Conservation (phyloP, 2,888 invertebrate genomes). For the Leptinotarsa tumamoca region DNA sequence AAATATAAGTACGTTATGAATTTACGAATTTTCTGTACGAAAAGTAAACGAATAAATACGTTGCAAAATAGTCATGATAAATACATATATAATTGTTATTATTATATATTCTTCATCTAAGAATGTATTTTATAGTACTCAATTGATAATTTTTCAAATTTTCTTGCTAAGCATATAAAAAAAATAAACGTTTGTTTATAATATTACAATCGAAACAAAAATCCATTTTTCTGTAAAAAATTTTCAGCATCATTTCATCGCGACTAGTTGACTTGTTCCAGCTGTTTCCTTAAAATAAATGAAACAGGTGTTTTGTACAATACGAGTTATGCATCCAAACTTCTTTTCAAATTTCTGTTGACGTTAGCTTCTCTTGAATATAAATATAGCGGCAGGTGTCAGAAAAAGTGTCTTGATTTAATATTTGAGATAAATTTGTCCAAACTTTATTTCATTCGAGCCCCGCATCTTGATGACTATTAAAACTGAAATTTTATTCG, state of each 20-base stretch:
- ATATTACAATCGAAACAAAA: background rate
- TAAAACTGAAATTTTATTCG: too few species aligned
- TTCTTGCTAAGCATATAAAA: too few species aligned
- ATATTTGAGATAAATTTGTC: background rate
- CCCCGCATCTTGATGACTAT: background rate
- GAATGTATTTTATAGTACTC: too few species aligned
- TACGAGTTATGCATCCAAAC: constrained; percentile 4
- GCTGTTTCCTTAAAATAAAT: constrained; percentile 22
- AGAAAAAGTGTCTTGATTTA: background rate
- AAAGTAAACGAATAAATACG: too few species aligned
- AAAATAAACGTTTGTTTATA: too few species aligned
- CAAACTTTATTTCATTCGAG: constrained; percentile 16
- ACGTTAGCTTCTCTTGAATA: constrained; percentile 16
- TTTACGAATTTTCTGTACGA: too few species aligned
- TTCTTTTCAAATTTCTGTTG: constrained; percentile 4
- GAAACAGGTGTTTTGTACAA: constrained; percentile 19
- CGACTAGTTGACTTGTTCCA: background rate
- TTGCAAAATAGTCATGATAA: too few species aligned
- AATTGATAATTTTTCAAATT: too few species aligned
- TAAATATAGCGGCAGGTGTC: constrained; percentile 21
- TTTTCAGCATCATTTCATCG: background rate
- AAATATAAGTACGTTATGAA: too few species aligned
- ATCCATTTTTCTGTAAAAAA: background rate
- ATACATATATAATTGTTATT: too few species aligned
- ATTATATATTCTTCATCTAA: too few species aligned